Evolutionary conservation across 1,140 invertebrate species (phyloP), one percentile per base, ranked within the genome.

Genomic region (Kradibia gibbosae): DNA sequence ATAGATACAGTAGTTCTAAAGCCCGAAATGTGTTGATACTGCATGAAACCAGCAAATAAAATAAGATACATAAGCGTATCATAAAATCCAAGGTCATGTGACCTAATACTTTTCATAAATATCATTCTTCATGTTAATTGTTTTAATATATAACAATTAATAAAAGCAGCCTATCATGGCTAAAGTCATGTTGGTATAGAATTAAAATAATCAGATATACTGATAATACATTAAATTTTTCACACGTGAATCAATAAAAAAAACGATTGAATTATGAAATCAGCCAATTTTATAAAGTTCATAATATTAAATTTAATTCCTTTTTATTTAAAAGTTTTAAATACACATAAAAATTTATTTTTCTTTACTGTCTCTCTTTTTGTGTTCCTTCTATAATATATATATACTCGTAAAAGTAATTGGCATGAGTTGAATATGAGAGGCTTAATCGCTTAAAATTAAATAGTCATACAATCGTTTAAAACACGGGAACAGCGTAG

Each of bases 61-160:
- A 67, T 17, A 22, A 67, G 20, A 67, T 15, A 20, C 60, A 39
- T 67, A 36, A 67, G 34, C 62, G 62, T 67, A 67, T 67, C 62
- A 36, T 25, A 10, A 67, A 67, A 8, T 36, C 3, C 34, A 67
- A 67, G 62, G 62, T 22, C 62, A 67, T 36, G 34, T 67, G 36
- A 34, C 20, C 34, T 39, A n/a, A 67, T 67, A 67, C n/a, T 67
- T 67, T 67, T 67, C 22, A 20, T 22, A 39, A 67, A 39, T 39
- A 39, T 17, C 62, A 67, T 67, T 67, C 15, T 31, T 28, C 36
- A 20, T 67, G 22, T n/a, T 7, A 2, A 1, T 22, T 31, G 39
- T 67, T 39, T 39, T 22, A 39, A 67, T 39, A 39, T 39, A 36
- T 10, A 67, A 67, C 20, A 67, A 39, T n/a, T 17, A 67, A 67